phyloP scores from a whole-genome alignment of 2,113 vertebrate genomes.

The Sphyrna mokarran region DNA sequence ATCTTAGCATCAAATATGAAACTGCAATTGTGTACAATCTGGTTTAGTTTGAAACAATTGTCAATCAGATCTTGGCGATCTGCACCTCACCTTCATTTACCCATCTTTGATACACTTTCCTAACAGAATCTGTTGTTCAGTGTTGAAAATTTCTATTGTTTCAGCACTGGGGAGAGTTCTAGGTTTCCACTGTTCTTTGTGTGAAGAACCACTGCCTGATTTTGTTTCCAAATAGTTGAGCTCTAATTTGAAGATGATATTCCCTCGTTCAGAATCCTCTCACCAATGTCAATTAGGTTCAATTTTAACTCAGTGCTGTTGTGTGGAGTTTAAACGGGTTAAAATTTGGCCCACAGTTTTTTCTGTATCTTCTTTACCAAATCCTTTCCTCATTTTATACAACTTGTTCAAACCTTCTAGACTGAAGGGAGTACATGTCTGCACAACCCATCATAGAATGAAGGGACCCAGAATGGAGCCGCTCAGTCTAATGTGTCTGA shows the following conservation, averaged over 20 bases:
- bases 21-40: neutral
- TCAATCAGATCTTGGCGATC: neutral
- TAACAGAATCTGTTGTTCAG: neutral
- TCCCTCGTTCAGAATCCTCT: neutral
- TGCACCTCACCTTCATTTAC: neutral
- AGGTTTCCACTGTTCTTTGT: neutral
- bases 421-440: neutral
- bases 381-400: neutral
- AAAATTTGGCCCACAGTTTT: neutral
- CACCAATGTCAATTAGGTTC: neutral
- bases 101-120: no score
- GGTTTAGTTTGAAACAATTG: neutral
- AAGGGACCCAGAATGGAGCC: neutral
- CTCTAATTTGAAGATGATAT: neutral
- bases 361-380: neutral
- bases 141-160: neutral
- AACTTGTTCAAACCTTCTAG: neutral
- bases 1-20: neutral
- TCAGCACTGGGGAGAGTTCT: neutral
- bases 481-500: neutral
- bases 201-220: neutral
- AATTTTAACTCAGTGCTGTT: neutral
- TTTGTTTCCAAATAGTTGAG: neutral
- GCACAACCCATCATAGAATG: neutral
- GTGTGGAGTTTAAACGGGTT: neutral